These are phyloP conservation scores for Nycteola revayana DNA, from an alignment of 2,888 invertebrate genomes.

Conservation along the genomic window DNA sequence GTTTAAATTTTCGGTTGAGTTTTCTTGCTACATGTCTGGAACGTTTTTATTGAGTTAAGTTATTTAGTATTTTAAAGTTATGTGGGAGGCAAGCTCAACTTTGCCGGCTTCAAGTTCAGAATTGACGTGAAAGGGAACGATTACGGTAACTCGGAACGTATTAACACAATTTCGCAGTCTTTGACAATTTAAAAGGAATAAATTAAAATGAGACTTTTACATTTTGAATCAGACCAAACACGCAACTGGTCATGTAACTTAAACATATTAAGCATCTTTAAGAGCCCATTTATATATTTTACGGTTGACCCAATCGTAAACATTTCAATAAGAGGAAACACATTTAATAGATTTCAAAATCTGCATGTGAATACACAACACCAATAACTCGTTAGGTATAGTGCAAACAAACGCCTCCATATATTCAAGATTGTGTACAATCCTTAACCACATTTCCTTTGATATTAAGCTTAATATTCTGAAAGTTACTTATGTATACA, in stretches of 20 bases:
- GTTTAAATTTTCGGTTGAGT: constrained; percentile 19
- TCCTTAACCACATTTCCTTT: constrained; percentile 27
- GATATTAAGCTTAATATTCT: constrained; percentile 21
- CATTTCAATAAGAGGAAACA: not conserved
- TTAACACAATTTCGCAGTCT: no score
- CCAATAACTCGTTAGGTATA: constrained; percentile 30
- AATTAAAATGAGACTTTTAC: no score
- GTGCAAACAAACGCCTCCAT: constrained; percentile 26
- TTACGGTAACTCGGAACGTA: no score
- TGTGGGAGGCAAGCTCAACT: no score
- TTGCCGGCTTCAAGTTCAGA: no score
- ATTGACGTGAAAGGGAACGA: no score
- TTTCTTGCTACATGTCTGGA: constrained; percentile 23
- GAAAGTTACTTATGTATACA: constrained; percentile 13
- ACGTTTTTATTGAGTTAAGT: constrained; percentile 16
- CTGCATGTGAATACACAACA: constrained; percentile 31
- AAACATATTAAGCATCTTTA: no score
- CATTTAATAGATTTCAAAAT: constrained; percentile 11
- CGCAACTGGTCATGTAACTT: no score
- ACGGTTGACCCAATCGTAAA: constrained; percentile 9
- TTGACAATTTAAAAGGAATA: no score
- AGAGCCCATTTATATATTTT: no score
- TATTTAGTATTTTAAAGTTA: not conserved
- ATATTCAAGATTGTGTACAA: constrained; percentile 25
- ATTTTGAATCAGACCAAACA: no score